A percentile compares a stretch with the other conserved stretches of the same genome.
Conservation (phyloP, 2,888 invertebrate species). For the Lysandra coridon region DNA sequence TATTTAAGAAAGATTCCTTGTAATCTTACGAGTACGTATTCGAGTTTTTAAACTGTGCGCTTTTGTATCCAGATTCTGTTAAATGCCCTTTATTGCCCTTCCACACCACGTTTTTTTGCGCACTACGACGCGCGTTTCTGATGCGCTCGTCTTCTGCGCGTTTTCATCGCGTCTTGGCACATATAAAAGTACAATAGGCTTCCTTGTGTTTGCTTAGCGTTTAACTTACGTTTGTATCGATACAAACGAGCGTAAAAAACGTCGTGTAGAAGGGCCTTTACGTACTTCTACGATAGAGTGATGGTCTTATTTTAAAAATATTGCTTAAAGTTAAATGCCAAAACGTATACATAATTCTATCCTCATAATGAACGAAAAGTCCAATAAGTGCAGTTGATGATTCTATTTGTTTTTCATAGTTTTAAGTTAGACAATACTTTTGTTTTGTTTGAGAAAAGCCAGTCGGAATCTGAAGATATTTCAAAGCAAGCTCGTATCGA, state of each 20-base stretch:
- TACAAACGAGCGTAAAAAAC: too few relatives aligned
- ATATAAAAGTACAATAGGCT: too few relatives aligned
- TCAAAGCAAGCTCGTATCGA: constrained; percentile 64
- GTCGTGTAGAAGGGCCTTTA: too few relatives aligned
- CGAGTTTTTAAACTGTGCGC: not conserved
- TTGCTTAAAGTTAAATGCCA: not conserved
- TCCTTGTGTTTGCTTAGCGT: too few relatives aligned
- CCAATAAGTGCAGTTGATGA: not conserved
- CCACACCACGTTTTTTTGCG: too few relatives aligned
- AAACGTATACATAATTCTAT: not conserved
- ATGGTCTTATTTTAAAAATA: not conserved
- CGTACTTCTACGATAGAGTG: not conserved
- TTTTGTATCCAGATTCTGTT: not conserved
- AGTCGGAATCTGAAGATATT: constrained; percentile 63
- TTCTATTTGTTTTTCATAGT: constrained; percentile 15
- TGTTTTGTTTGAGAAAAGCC: constrained; percentile 58
- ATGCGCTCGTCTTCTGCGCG: too few relatives aligned
- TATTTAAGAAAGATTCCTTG: not conserved
- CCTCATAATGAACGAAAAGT: constrained; percentile 37
- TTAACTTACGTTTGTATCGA: too few relatives aligned
- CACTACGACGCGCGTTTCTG: too few relatives aligned
- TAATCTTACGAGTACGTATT: not conserved
- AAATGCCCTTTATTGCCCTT: not conserved
- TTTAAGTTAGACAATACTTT: constrained; percentile 41
- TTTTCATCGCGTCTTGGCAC: too few relatives aligned